These are phyloP conservation scores for Teleogryllus oceanicus DNA, from an alignment of 2,888 invertebrate species.

Conservation along the genomic window DNA sequence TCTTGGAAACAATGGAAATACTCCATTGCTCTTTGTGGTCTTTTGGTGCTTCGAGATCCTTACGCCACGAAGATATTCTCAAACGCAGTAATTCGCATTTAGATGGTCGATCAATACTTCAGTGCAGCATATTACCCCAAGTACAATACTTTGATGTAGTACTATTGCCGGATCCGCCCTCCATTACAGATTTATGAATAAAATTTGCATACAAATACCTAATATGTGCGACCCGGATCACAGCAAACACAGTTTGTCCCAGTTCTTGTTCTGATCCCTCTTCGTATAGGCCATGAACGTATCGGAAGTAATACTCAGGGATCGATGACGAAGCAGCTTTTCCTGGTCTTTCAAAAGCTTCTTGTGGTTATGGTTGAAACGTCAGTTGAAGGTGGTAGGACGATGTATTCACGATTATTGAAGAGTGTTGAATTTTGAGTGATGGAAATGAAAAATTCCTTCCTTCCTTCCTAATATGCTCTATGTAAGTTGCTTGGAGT, in stretches of 20 bases:
- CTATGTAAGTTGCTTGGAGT: no score
- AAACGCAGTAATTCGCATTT: neutral
- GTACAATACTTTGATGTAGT: slow-evolving; percentile 7
- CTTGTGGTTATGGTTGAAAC: no score
- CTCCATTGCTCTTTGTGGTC: no score
- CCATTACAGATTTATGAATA: slow-evolving; percentile 6
- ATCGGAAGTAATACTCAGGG: neutral
- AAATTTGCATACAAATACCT: slow-evolving; percentile 18
- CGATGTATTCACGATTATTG: no score
- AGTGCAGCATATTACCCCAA: neutral
- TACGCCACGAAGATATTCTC: no score
- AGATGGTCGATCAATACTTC: neutral
- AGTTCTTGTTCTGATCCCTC: neutral
- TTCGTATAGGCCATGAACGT: neutral
- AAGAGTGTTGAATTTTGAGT: no score
- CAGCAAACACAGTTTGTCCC: neutral
- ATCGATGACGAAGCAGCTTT: neutral
- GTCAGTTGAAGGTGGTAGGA: no score
- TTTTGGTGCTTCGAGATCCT: no score
- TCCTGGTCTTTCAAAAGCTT: no score
- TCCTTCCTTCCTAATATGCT: no score
- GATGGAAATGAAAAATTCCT: no score
- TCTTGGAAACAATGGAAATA: no score
- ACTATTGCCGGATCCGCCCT: neutral
- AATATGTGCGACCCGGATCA: neutral